Percentiles rank a stretch among this genome's conserved stretches.
phyloP scores from a whole-genome alignment of 2,113 vertebrate species.

The Oncorhynchus nerka region DNA sequence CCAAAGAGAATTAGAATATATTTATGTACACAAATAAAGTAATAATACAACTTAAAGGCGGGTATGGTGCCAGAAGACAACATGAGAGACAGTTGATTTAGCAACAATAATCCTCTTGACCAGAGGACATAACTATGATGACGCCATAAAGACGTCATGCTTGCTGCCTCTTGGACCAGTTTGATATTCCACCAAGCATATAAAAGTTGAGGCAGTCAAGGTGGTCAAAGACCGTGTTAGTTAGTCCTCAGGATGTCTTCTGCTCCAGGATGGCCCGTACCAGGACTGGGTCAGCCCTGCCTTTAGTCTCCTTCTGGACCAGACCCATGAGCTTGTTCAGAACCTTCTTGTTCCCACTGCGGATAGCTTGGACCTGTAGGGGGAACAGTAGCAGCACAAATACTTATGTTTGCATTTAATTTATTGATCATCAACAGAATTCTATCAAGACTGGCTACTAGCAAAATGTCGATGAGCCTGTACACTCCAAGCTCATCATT shows the following conservation, averaged over 20 bases:
- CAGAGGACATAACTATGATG: no score
- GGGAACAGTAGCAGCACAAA: not conserved
- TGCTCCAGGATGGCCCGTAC: constrained; percentile 82
- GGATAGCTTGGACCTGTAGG: constrained; percentile 81
- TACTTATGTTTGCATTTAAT: not conserved
- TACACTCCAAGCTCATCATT: no score
- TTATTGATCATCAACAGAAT: no score
- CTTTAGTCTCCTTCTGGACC: constrained; percentile 82
- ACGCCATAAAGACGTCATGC: no score
- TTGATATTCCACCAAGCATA: no score
- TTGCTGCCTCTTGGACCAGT: no score
- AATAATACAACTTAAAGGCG: not conserved
- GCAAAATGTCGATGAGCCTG: no score
- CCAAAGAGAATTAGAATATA: not conserved
- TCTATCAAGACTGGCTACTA: no score
- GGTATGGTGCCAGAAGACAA: not conserved
- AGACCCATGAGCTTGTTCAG: constrained; percentile 91
- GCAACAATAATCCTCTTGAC: no score
- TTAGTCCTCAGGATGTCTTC: constrained; percentile 62
- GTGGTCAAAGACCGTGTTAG: not conserved
- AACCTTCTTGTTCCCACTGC: constrained; percentile 82
- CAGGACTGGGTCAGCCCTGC: constrained; percentile 78
- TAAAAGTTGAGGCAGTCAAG: not conserved
- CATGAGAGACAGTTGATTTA: not conserved
- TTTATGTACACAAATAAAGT: not conserved